Evolutionary conservation across 2,888 invertebrate genomes (phyloP).

Genomic region (Phortica magna): DNA sequence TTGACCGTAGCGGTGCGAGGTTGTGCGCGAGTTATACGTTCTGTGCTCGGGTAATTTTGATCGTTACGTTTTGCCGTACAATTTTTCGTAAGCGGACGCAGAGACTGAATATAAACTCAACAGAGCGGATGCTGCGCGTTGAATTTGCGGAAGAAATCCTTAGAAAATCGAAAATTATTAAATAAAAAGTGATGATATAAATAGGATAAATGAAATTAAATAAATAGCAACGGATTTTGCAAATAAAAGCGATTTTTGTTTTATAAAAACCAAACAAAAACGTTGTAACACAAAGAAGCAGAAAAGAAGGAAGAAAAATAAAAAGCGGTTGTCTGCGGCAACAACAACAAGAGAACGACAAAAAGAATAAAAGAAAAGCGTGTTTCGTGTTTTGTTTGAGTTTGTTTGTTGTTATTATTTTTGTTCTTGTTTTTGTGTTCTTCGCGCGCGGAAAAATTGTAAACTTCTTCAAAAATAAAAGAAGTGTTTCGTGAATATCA

Average conservation of each 20-base stretch:
- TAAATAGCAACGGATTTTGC: not conserved
- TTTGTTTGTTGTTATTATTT: constrained; percentile 1
- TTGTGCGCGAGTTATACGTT: no score
- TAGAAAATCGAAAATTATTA: not conserved
- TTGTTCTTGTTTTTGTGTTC: not conserved
- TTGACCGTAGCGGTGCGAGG: no score
- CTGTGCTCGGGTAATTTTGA: no score
- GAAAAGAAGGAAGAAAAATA: not conserved
- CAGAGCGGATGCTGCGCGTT: no score
- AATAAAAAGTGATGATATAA: not conserved
- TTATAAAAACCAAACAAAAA: not conserved
- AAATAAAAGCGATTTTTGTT: not conserved
- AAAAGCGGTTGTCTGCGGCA: not conserved
- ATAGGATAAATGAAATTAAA: not conserved
- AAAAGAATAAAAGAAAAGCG: not conserved
- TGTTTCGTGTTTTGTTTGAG: constrained; percentile 14
- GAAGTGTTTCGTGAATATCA: no score
- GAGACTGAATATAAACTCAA: no score
- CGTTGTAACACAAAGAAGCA: not conserved
- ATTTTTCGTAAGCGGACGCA: no score
- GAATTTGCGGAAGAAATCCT: not conserved
- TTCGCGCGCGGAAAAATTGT: constrained; percentile 12
- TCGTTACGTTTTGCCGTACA: no score
- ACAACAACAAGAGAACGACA: not conserved
- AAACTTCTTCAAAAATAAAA: no score